Evolutionary conservation across 2,113 vertebrate genomes (phyloP).

Genomic region (Chauna torquata): DNA sequence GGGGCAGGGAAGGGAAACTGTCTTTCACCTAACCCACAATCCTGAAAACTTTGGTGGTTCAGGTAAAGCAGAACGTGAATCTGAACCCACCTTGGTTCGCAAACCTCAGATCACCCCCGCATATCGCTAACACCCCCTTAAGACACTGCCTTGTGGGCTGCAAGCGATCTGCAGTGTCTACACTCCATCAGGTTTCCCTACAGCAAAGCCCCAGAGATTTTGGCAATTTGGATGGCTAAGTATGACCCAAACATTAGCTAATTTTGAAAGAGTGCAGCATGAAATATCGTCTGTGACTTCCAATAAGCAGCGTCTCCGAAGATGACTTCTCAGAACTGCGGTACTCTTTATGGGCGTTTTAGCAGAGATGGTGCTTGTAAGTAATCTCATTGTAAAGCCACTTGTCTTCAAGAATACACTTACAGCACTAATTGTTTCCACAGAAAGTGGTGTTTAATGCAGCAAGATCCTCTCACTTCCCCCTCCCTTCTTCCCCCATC

Average conservation of each 20-base stretch:
- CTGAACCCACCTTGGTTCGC: neutral
- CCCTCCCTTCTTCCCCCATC: constrained; percentile 4
- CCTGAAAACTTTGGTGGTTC: neutral
- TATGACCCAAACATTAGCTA: constrained; percentile 69
- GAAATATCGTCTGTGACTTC: constrained; percentile 70
- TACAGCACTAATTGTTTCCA: constrained; percentile 81
- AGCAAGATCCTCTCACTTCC: constrained; percentile 59
- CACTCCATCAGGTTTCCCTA: constrained; percentile 23
- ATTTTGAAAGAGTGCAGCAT: constrained; percentile 58
- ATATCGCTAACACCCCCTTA: neutral
- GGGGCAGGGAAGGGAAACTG: neutral
- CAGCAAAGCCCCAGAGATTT: constrained; percentile 20
- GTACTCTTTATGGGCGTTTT: constrained; percentile 75
- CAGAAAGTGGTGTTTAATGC: constrained; percentile 79
- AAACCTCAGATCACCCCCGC: constrained; percentile 9
- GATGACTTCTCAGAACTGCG: constrained; percentile 76
- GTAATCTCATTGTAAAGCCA: constrained; percentile 73
- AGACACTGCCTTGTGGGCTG: neutral
- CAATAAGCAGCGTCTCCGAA: constrained; percentile 73
- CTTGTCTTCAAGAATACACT: constrained; percentile 76
- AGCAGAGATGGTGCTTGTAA: constrained; percentile 74
- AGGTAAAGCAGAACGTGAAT: neutral
- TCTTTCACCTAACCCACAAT: neutral
- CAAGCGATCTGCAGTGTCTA: neutral
- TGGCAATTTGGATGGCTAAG: constrained; percentile 46